A percentile compares a stretch with the other conserved stretches of the same genome.
Conservation (phyloP, 2,113 vertebrate species). For the Serilophus lunatus region DNA sequence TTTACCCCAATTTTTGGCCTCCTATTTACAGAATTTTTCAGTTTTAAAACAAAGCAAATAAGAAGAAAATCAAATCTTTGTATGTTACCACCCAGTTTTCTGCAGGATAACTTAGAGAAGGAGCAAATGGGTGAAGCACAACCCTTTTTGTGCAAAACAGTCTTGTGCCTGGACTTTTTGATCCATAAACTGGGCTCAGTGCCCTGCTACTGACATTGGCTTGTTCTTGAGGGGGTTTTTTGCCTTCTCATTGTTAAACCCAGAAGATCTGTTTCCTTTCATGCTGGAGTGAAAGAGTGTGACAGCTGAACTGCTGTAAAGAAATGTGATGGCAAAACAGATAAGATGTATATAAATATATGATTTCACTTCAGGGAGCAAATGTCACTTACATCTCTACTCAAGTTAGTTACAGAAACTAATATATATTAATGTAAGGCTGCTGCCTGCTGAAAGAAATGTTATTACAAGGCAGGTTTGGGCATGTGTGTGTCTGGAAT, state of each 20-base stretch:
- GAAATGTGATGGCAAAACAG: background rate
- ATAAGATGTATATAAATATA: background rate
- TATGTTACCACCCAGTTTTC: background rate
- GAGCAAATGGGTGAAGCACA: background rate
- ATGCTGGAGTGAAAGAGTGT: background rate
- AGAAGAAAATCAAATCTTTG: too few relatives aligned
- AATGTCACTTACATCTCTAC: background rate
- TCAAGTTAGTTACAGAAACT: background rate
- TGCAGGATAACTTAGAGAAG: background rate
- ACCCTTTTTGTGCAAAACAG: background rate
- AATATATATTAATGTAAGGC: conserved; percentile 1
- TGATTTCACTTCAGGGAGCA: background rate
- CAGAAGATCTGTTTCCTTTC: background rate
- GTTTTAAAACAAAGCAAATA: background rate
- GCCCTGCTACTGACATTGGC: background rate
- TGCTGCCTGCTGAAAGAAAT: background rate
- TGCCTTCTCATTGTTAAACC: background rate
- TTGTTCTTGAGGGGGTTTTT: background rate
- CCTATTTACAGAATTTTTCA: background rate
- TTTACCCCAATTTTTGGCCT: conserved; percentile 37
- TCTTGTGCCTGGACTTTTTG: background rate
- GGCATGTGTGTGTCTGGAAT: background rate
- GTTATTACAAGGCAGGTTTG: background rate
- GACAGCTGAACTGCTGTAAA: background rate
- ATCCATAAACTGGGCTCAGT: background rate